Conservation (phyloP, 2,888 invertebrate genomes). For the Thecocarcelia acutangulata region DNA sequence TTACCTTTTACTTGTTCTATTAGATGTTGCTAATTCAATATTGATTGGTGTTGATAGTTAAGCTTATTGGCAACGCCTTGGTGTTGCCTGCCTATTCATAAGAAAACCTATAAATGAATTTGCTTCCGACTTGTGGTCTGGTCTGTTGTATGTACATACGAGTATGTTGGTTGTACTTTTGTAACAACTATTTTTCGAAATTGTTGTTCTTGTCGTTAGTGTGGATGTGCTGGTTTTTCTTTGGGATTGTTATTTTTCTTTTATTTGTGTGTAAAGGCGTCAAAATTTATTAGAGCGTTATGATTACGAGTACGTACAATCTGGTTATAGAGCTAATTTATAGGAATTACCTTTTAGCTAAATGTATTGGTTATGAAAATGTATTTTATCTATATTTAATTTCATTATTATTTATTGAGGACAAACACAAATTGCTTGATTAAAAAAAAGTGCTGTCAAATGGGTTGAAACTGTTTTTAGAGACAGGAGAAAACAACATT, state of each 20-base stretch:
- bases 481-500: conserved; percentile 6
- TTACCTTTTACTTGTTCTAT: conserved; percentile 57
- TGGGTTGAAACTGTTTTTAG: neutral
- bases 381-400: conserved; percentile 48
- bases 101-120: conserved; percentile 68
- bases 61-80: conserved; percentile 70
- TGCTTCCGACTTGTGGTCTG: conserved; percentile 71
- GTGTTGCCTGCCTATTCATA: conserved; percentile 65
- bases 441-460: conserved; percentile 6
- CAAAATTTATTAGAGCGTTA: conserved; percentile 76
- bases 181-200: conserved; percentile 13
- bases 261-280: conserved; percentile 73
- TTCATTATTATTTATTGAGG: conserved; percentile 56
- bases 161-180: conserved; percentile 25
- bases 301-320: conserved; percentile 71
- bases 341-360: conserved; percentile 64
- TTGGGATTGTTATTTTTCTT: conserved; percentile 21
- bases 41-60: conserved; percentile 73
- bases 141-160: conserved; percentile 50
- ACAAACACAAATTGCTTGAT: conserved; percentile 60
- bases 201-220: conserved; percentile 16
- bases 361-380: conserved; percentile 62
- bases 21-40: conserved; percentile 73
- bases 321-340: conserved; percentile 70
- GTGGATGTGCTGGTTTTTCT: conserved; percentile 38